Conservation (phyloP, 2,888 invertebrate species). For the Drosophila mulleri region DNA sequence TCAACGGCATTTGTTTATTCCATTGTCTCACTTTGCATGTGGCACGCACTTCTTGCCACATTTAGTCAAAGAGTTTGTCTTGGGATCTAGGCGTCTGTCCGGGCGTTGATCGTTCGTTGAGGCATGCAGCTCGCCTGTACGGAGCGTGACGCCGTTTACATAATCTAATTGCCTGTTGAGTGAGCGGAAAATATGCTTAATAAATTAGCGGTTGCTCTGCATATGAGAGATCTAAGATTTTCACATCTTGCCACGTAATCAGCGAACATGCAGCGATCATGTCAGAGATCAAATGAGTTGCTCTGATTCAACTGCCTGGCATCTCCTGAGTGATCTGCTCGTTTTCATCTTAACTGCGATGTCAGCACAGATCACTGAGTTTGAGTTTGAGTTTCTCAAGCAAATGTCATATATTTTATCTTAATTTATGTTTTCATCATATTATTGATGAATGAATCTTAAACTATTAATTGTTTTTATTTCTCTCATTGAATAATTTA, state of each 20-base stretch:
- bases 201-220: slow-evolving; percentile 54
- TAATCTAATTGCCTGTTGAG: slow-evolving; percentile 67
- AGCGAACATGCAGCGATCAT: slow-evolving; percentile 10
- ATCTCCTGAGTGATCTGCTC: neutral
- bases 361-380: neutral
- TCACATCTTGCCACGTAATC: slow-evolving; percentile 20
- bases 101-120: slow-evolving; percentile 51
- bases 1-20: slow-evolving; percentile 23
- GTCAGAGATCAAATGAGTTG: slow-evolving; percentile 30
- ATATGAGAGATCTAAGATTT: slow-evolving; percentile 31
- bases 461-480: neutral
- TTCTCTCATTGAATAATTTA: neutral
- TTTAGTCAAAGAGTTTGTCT: slow-evolving; percentile 16
- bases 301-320: slow-evolving; percentile 9
- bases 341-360: neutral
- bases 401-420: neutral
- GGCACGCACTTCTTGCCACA: slow-evolving; percentile 50
- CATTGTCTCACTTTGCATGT: slow-evolving; percentile 60
- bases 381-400: neutral
- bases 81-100: slow-evolving; percentile 17
- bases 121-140: slow-evolving; percentile 25
- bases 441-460: neutral
- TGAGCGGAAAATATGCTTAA: slow-evolving; percentile 67
- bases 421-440: neutral
- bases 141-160: slow-evolving; percentile 67